Evolutionary conservation across 2,888 invertebrate species (phyloP).

Genomic region (Xestia rhomboidea): DNA sequence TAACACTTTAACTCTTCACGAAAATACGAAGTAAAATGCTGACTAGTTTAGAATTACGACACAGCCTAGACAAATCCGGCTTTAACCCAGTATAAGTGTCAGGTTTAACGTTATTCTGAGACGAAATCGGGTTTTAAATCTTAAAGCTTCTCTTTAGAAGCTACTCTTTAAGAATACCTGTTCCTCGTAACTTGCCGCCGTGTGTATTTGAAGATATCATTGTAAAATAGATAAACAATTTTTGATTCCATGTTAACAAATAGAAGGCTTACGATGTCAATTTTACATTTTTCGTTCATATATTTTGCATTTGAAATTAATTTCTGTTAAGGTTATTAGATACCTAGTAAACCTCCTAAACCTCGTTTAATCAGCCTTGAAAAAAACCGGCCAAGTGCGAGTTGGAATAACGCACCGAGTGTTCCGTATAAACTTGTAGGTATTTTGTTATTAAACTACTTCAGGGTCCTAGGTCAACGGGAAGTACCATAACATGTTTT

Average conservation of each 20-base stretch:
- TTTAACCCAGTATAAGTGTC: conserved; percentile 22
- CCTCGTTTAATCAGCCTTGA: too few relatives aligned
- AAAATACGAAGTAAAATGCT: background rate
- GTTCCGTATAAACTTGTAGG: too few relatives aligned
- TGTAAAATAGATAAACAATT: background rate
- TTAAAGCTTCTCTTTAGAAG: background rate
- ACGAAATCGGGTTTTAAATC: conserved; percentile 17
- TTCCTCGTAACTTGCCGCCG: background rate
- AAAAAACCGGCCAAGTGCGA: too few relatives aligned
- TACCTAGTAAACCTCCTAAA: too few relatives aligned
- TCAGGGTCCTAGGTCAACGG: too few relatives aligned
- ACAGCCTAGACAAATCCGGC: conserved; percentile 23
- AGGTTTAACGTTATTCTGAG: conserved; percentile 12
- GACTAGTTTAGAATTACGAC: conserved; percentile 1
- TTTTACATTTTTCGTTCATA: too few relatives aligned
- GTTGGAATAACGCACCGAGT: too few relatives aligned
- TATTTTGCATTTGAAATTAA: too few relatives aligned
- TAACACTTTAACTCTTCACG: too few relatives aligned
- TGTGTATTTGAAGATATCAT: background rate
- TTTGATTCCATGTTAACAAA: background rate
- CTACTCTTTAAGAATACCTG: background rate
- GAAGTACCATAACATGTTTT: too few relatives aligned
- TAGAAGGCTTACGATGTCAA: background rate
- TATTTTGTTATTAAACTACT: too few relatives aligned
- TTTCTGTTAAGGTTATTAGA: too few relatives aligned